These are phyloP conservation scores for Calyptomena viridis DNA, from an alignment of 2,113 vertebrate species.

Conservation along the genomic window DNA sequence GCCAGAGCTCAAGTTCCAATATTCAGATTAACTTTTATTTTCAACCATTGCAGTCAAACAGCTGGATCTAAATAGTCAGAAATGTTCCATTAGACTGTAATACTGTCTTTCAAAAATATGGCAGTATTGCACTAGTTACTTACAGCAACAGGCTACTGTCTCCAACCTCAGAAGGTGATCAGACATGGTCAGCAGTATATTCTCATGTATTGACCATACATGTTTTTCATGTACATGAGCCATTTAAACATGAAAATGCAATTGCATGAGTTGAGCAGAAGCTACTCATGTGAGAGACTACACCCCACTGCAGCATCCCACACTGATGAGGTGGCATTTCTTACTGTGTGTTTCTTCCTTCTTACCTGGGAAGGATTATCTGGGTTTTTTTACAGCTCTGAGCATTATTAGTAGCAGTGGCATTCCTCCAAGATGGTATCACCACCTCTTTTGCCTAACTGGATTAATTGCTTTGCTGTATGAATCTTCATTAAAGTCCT, in stretches of 20 bases:
- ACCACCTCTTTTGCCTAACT: neutral
- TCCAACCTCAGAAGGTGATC: neutral
- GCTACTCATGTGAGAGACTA: neutral
- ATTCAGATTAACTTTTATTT: neutral
- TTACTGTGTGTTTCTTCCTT: neutral
- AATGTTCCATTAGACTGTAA: neutral
- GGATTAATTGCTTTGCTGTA: neutral
- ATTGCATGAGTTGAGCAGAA: neutral
- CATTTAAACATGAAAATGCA: neutral
- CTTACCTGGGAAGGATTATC: neutral
- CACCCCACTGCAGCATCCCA: accelerated
- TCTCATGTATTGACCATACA: accelerated
- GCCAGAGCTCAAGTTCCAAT: neutral
- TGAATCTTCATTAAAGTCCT: neutral
- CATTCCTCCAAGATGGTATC: neutral
- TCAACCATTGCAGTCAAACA: neutral
- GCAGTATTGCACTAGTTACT: neutral
- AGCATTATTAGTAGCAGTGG: neutral
- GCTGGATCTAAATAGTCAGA: neutral
- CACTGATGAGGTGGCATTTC: accelerated
- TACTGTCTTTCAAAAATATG: neutral
- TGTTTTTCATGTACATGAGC: accelerated
- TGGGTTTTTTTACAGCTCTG: neutral
- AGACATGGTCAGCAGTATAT: accelerated
- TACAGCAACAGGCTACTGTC: neutral